Evolutionary conservation across 2,113 vertebrate species (phyloP).

Genomic region (Plecotus auritus): DNA sequence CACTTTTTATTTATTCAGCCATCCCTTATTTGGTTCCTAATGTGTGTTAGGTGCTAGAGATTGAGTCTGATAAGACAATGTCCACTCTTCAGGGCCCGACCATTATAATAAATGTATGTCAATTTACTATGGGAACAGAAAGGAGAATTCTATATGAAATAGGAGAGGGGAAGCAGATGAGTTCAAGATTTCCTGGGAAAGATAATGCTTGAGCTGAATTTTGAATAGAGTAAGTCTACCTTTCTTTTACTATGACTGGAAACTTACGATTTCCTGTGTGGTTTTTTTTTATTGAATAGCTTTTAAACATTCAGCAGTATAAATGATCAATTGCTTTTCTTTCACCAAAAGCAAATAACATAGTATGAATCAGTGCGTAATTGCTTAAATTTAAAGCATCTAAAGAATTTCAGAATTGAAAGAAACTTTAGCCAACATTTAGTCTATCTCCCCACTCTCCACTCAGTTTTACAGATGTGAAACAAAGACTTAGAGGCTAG

Average conservation of each 20-base stretch:
- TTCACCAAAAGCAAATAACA: background rate
- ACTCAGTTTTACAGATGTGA: background rate
- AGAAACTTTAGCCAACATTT: slow-evolving; percentile 4
- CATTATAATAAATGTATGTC: background rate
- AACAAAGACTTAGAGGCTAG: background rate
- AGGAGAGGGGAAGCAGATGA: background rate
- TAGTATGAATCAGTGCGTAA: background rate
- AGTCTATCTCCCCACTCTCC: background rate
- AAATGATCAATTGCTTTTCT: background rate
- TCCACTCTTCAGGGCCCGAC: background rate
- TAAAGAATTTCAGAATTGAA: background rate
- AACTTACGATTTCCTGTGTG: background rate
- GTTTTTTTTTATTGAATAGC: background rate
- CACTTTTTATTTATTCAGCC: background rate
- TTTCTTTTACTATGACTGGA: background rate
- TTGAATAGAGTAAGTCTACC: background rate
- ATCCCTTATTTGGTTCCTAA: background rate
- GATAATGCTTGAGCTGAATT: background rate
- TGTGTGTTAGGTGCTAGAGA: background rate
- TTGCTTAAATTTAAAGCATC: background rate
- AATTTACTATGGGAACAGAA: background rate
- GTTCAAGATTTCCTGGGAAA: background rate
- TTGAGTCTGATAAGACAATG: background rate
- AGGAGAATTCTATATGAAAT: background rate
- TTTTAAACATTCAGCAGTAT: background rate